phyloP scores from a whole-genome alignment of 1,140 invertebrate species.

The honey bee (Apis mellifera) region Amel_HAv3.1 CM009937.2:14072501-14073000 shows the following conservation, averaged over 20 bases:
- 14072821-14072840: not conserved
- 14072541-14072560: constrained; percentile 22
- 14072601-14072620: not conserved
- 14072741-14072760: not conserved
- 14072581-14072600: constrained; percentile 11
- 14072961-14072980: not conserved
- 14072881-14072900: too few species aligned
- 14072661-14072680: not conserved
- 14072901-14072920: too few species aligned
- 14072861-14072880: not conserved
- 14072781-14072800: not conserved
- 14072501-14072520: constrained; percentile 13
- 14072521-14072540: constrained; percentile 9
- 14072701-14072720: not conserved
- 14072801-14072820: not conserved
- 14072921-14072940: too few species aligned
- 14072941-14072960: too few species aligned
- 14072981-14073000: not conserved
- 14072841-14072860: not conserved
- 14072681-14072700: not conserved
- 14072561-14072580: constrained; percentile 26
- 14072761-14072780: not conserved
- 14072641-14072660: not conserved
- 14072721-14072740: not conserved
- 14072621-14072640: too few species aligned